Conservation (phyloP, 2,797 vertebrate genomes). For the Salarias fasciatus region DNA sequence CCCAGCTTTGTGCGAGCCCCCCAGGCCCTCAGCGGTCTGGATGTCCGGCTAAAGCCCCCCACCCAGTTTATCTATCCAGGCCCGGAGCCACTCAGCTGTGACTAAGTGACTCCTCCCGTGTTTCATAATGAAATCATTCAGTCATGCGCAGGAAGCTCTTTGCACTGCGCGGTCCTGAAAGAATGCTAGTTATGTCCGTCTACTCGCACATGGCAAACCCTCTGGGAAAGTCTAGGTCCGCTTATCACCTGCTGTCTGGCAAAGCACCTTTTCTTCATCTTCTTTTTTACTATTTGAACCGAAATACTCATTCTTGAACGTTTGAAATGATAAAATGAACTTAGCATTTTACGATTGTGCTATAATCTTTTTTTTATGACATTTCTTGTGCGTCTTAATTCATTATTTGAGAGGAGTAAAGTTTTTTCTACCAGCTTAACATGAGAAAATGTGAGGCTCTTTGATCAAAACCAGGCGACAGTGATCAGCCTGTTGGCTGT, state of each 20-base stretch:
- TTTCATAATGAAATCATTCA: constrained; percentile 82
- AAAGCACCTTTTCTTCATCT: constrained; percentile 14
- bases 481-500: background rate
- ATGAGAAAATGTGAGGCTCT: background rate
- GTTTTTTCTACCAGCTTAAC: background rate
- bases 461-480: background rate
- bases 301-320: constrained; percentile 1
- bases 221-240: constrained; percentile 29
- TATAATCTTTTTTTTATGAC: background rate
- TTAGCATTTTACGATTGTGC: background rate
- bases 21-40: constrained; percentile 50
- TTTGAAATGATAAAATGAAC: constrained; percentile 2
- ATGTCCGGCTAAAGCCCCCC: constrained; percentile 50
- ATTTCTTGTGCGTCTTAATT: background rate
- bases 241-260: constrained; percentile 46
- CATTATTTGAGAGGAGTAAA: background rate
- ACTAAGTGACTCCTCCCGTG: constrained; percentile 75
- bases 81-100: constrained; percentile 72
- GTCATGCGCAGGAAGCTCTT: constrained; percentile 75
- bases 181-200: constrained; percentile 71
- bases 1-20: constrained; percentile 59
- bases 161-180: constrained; percentile 60
- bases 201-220: constrained; percentile 43
- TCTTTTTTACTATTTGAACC: background rate
- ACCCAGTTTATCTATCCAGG: constrained; percentile 64